A percentile compares a stretch with the other conserved stretches of the same genome.
Evolutionary conservation across 1,140 invertebrate genomes (phyloP).

Genomic region (Kradibia gibbosae): DNA sequence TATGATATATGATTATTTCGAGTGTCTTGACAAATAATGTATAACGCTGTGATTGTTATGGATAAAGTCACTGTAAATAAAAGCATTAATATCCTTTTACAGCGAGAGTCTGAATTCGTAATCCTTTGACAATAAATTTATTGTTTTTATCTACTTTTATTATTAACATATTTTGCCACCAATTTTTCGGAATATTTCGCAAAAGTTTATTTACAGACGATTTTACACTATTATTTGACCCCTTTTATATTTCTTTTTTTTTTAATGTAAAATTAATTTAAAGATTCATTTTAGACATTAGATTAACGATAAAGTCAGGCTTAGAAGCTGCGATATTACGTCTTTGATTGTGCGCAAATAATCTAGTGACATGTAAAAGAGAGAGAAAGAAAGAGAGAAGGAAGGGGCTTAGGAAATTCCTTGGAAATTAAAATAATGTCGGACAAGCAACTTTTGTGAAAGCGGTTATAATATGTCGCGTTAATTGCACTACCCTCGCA

Average conservation of each 20-base stretch:
- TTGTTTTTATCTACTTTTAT: not conserved
- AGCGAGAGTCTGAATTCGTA: too few species aligned
- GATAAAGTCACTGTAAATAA: too few species aligned
- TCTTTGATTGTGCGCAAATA: not conserved
- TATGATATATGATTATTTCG: too few species aligned
- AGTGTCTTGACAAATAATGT: not conserved
- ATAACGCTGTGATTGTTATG: not conserved
- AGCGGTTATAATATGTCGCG: not conserved
- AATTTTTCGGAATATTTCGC: not conserved
- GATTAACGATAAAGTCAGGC: not conserved
- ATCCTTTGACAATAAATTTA: not conserved
- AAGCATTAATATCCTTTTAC: too few species aligned
- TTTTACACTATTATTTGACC: too few species aligned
- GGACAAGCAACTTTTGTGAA: not conserved
- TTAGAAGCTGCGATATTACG: not conserved
- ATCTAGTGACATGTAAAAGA: not conserved
- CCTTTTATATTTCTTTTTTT: too few species aligned
- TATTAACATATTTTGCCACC: not conserved
- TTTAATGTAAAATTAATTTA: not conserved
- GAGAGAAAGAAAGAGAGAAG: too few species aligned
- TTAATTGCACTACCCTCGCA: slow-evolving; percentile 26
- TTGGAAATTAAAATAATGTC: slow-evolving; percentile 14
- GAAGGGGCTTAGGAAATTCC: not conserved
- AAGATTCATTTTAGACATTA: not conserved
- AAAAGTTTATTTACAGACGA: too few species aligned